Evolutionary conservation across 1,140 invertebrate species (phyloP).

Genomic region (Papilio machaon): DNA sequence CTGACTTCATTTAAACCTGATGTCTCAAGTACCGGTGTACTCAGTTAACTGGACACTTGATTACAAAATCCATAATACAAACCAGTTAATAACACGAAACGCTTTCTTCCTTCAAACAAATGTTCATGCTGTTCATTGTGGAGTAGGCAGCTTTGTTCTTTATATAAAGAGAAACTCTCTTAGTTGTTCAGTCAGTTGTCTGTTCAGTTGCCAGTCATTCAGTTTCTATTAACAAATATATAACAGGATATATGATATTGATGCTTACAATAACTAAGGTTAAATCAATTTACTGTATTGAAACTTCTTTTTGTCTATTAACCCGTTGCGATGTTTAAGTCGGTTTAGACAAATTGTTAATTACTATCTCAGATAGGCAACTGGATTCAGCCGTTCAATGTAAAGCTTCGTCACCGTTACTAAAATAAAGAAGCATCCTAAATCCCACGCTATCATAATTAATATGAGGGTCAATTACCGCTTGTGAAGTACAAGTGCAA

Average conservation of each 20-base stretch:
- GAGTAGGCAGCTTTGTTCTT: conserved; percentile 8
- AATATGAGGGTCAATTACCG: conserved; percentile 7
- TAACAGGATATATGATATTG: background rate
- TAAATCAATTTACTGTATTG: no score
- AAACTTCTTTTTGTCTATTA: background rate
- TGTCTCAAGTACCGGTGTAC: background rate
- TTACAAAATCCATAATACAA: background rate
- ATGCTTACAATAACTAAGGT: background rate
- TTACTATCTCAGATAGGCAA: no score
- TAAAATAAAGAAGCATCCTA: background rate
- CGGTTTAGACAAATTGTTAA: no score
- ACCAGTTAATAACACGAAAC: background rate
- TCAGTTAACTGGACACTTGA: background rate
- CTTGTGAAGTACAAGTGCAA: background rate
- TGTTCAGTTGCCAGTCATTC: background rate
- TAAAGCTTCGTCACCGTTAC: background rate
- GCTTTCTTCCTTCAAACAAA: conserved; percentile 16
- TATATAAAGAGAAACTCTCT: background rate
- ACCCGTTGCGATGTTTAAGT: no score
- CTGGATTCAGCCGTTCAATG: background rate
- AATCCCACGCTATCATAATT: background rate
- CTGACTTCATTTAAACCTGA: background rate
- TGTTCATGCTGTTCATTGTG: background rate
- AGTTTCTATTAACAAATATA: conserved; percentile 17
- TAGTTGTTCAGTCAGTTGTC: background rate